These are phyloP conservation scores for Syrista parreyssii DNA, from an alignment of 2,888 invertebrate species.

Conservation along the genomic window DNA sequence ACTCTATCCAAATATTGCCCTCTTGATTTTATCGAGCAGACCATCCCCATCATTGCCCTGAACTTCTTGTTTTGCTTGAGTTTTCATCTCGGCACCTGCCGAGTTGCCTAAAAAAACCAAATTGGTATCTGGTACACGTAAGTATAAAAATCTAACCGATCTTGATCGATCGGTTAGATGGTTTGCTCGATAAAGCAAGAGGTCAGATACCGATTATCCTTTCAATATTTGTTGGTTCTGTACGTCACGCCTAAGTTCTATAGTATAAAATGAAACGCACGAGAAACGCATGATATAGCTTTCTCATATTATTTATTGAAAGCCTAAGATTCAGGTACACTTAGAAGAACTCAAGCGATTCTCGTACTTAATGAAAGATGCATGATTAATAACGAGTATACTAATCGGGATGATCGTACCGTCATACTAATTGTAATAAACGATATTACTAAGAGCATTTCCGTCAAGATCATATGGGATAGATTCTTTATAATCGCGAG, in stretches of 20 bases:
- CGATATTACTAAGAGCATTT: not conserved
- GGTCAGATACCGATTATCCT: not conserved
- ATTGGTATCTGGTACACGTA: conserved; percentile 15
- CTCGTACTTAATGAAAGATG: not conserved
- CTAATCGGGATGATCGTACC: not conserved
- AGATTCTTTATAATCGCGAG: not conserved
- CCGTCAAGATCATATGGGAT: not conserved
- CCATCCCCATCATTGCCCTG: conserved; percentile 62
- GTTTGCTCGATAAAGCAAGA: not conserved
- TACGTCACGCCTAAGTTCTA: not conserved
- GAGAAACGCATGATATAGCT: not conserved
- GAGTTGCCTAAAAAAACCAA: conserved; percentile 66
- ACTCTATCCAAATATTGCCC: conserved; percentile 71
- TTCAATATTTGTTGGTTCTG: not conserved
- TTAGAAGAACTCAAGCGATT: conserved; percentile 58
- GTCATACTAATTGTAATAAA: not conserved
- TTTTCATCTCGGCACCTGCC: conserved; percentile 68
- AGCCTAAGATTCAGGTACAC: conserved; percentile 29
- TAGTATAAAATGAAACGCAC: not conserved
- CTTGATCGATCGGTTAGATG: not conserved
- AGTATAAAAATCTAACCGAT: not conserved
- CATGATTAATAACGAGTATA: not conserved
- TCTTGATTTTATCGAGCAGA: conserved; percentile 71
- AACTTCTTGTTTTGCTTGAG: conserved; percentile 65
- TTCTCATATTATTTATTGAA: not conserved